Evolutionary conservation across 1,140 invertebrate genomes (phyloP).

Genomic region (Melanaphis sacchari): DNA sequence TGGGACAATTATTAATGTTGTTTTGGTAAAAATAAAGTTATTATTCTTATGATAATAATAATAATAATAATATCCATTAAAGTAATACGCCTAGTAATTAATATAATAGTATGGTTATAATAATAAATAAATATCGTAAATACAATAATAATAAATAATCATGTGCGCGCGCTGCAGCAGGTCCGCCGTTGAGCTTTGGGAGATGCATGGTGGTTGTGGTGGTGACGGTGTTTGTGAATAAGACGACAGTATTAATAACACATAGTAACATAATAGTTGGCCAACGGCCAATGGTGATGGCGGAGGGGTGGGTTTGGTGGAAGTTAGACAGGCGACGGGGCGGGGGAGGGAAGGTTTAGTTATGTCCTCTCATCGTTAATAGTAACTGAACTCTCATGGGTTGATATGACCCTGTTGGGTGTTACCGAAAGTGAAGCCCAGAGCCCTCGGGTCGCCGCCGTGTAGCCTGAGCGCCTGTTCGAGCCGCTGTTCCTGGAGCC

Average conservation of each 20-base stretch:
- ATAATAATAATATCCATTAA: not conserved
- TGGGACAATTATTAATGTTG: not conserved
- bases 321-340: too few species aligned
- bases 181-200: not conserved
- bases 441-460: slow-evolving; percentile 70
- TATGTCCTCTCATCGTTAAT: not conserved
- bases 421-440: slow-evolving; percentile 70
- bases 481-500: slow-evolving; percentile 80
- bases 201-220: not conserved
- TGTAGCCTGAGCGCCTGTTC: slow-evolving; percentile 83
- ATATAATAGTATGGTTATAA: slow-evolving; percentile 26
- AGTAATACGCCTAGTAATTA: not conserved
- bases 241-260: not conserved
- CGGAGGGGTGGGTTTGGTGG: not conserved
- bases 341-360: not conserved
- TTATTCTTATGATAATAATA: not conserved
- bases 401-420: slow-evolving; percentile 62
- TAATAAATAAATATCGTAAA: slow-evolving; percentile 1
- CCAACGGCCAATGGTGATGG: not conserved
- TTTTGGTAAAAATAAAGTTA: slow-evolving; percentile 26
- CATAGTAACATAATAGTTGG: not conserved
- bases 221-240: not conserved
- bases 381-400: slow-evolving; percentile 59
- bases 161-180: not conserved
- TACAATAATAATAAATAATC: slow-evolving; percentile 32